Evolutionary conservation across 2,797 vertebrate species (phyloP).

Genomic region (Octomys mimax): DNA sequence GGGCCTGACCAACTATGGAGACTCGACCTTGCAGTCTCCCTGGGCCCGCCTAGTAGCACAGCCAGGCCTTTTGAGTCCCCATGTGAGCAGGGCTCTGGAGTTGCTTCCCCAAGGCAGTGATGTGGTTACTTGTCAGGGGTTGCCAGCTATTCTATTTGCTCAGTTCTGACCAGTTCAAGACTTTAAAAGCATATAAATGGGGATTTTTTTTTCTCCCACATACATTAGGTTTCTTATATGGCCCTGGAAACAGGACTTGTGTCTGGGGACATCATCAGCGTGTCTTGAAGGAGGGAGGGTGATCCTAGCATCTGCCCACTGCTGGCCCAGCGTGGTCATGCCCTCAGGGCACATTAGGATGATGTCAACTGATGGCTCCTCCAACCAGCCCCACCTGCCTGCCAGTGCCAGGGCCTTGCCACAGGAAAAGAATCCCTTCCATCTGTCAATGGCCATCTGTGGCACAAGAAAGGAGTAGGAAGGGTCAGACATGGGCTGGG

Average conservation of each 20-base stretch:
- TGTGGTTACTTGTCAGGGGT: background rate
- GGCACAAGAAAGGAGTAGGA: background rate
- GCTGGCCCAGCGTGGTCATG: background rate
- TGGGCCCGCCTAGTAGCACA: background rate
- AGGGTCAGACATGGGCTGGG: background rate
- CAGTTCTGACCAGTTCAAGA: conserved; percentile 42
- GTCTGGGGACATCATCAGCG: fast-evolving
- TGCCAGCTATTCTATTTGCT: conserved; percentile 16
- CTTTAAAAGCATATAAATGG: conserved; percentile 43
- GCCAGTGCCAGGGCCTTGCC: background rate
- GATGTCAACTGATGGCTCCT: background rate
- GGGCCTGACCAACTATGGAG: background rate
- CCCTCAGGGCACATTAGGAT: background rate
- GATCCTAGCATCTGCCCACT: background rate
- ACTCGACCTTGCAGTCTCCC: background rate
- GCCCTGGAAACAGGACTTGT: background rate
- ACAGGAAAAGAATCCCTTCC: no score
- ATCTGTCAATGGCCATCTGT: background rate
- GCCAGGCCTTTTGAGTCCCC: background rate
- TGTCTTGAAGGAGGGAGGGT: fast-evolving
- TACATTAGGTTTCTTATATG: background rate
- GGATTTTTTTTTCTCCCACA: background rate
- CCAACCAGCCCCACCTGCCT: background rate
- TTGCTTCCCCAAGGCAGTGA: background rate
- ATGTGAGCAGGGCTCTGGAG: background rate